Conservation (phyloP, 2,797 vertebrate species). For the Enteromius unitaeniatus region DNA sequence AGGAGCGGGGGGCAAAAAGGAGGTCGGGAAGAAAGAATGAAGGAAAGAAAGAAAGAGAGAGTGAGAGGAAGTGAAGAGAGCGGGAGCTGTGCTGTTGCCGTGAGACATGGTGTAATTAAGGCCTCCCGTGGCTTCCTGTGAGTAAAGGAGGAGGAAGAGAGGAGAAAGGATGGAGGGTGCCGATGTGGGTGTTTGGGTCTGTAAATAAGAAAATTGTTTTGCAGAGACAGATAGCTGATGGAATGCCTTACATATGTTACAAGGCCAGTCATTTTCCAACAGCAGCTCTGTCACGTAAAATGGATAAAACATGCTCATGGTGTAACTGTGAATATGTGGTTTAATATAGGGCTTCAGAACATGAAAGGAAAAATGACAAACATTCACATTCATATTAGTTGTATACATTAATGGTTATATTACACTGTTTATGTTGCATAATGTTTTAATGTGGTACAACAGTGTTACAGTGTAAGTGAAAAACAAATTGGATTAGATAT, state of each 20-base stretch:
- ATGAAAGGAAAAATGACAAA: background rate
- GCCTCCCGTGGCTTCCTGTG: slow-evolving; percentile 68
- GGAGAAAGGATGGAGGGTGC: slow-evolving; percentile 45
- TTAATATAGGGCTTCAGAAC: background rate
- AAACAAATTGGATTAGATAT: background rate
- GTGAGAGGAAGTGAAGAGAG: slow-evolving; percentile 19
- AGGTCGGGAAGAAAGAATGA: slow-evolving; percentile 49
- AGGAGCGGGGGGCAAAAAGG: background rate
- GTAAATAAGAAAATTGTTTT: slow-evolving; percentile 13
- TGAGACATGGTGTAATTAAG: slow-evolving; percentile 75
- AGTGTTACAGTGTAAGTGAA: background rate
- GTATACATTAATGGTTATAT: background rate
- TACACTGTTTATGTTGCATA: background rate
- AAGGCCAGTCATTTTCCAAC: slow-evolving; percentile 8
- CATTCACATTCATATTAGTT: background rate
- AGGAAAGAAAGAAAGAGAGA: slow-evolving; percentile 19
- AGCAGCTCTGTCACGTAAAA: slow-evolving; percentile 17
- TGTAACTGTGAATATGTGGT: background rate
- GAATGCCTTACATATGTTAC: slow-evolving; percentile 30
- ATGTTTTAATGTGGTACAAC: background rate
- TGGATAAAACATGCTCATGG: background rate
- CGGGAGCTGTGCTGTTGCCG: slow-evolving; percentile 65
- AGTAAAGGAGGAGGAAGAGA: slow-evolving; percentile 59
- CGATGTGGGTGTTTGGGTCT: slow-evolving; percentile 30
- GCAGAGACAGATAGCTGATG: slow-evolving; percentile 1